Evolutionary conservation across 2,888 invertebrate species (phyloP).

Genomic region (Drosophila recens): DNA sequence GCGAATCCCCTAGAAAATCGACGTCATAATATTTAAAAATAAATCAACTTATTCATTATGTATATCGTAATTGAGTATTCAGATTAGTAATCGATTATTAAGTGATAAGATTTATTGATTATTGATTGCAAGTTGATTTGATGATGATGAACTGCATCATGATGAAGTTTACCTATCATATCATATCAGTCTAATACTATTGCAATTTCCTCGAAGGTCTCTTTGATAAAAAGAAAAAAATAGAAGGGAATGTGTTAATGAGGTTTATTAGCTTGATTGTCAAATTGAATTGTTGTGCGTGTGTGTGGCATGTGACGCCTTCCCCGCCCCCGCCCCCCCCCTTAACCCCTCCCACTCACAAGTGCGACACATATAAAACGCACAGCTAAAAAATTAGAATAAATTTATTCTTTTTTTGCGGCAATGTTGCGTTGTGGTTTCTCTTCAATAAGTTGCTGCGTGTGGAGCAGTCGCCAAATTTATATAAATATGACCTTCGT

Average conservation of each 20-base stretch:
- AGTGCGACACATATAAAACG: conserved; percentile 48
- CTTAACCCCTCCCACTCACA: conserved; percentile 20
- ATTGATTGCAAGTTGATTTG: conserved; percentile 32
- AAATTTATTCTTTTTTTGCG: conserved; percentile 37
- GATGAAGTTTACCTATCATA: conserved; percentile 15
- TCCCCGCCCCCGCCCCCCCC: not conserved
- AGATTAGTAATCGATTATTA: conserved; percentile 27
- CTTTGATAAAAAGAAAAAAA: conserved; percentile 52
- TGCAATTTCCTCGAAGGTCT: conserved; percentile 23
- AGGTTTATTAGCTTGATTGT: conserved; percentile 26
- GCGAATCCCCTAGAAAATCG: not conserved
- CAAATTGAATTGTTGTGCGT: conserved; percentile 34
- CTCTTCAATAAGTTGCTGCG: conserved; percentile 49
- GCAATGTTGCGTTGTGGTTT: conserved; percentile 57
- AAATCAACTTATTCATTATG: conserved; percentile 12
- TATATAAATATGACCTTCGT: conserved; percentile 80
- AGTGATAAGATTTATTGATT: conserved; percentile 46
- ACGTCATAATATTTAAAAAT: conserved; percentile 16
- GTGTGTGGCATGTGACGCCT: conserved; percentile 48
- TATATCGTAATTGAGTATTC: conserved; percentile 18
- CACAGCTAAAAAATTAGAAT: conserved; percentile 31
- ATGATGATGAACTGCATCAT: conserved; percentile 5
- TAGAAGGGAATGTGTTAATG: conserved; percentile 23
- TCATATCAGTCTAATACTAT: conserved; percentile 8
- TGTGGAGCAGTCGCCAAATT: conserved; percentile 58